Conservation (phyloP, 2,797 vertebrate species). For the Sebastolobus alascanus region DNA sequence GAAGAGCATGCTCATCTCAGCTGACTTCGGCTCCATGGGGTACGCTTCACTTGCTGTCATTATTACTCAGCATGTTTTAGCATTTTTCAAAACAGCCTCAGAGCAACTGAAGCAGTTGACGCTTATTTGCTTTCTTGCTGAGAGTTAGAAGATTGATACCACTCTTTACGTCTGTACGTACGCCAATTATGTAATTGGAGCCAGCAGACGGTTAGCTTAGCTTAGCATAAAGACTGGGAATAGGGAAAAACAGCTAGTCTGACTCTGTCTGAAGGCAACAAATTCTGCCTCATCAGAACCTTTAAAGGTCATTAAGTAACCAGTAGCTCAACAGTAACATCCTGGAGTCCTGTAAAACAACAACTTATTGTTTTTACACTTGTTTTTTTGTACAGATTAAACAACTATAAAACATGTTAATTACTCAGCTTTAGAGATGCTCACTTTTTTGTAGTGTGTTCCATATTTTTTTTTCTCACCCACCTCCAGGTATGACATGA, state of each 20-base stretch:
- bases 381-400: neutral
- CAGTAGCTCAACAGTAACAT: neutral
- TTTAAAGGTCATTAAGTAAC: neutral
- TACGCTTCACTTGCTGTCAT: slow-evolving; percentile 66
- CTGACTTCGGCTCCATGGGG: slow-evolving; percentile 86
- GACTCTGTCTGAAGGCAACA: neutral
- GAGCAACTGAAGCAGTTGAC: neutral
- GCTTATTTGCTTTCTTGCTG: neutral
- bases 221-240: neutral
- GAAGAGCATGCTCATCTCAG: slow-evolving; percentile 85
- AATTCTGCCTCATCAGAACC: neutral
- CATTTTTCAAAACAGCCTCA: neutral
- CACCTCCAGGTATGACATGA: slow-evolving; percentile 81
- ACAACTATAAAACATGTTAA: neutral
- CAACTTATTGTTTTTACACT: neutral
- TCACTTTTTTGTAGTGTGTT: neutral
- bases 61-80: slow-evolving; percentile 13
- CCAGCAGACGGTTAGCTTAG: neutral
- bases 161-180: neutral
- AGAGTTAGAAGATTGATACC: neutral
- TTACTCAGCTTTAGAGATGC: neutral
- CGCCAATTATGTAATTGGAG: neutral
- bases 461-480: neutral
- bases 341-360: neutral
- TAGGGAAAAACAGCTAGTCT: neutral